Evolutionary conservation across 2,797 vertebrate genomes (phyloP).

Genomic region (Tachyglossus aculeatus): DNA sequence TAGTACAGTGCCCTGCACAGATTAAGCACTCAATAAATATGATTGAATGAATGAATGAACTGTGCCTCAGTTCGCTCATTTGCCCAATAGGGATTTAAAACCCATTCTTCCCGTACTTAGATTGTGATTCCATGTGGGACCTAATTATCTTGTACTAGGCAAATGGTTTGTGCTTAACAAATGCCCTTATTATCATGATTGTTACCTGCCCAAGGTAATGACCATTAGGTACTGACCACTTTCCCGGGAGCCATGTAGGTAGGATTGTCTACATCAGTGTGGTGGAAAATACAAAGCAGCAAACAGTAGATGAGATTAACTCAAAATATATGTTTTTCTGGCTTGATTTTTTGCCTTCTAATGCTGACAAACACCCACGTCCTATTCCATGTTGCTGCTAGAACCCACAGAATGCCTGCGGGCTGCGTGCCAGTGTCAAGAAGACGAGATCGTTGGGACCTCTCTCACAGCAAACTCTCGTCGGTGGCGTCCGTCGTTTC

Average conservation of each 20-base stretch:
- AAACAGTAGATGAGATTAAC: constrained; percentile 11
- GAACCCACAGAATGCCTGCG: background rate
- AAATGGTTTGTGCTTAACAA: background rate
- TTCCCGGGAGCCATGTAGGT: background rate
- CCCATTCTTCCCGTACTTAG: too few relatives aligned
- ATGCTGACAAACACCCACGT: constrained; percentile 35
- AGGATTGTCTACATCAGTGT: constrained; percentile 27
- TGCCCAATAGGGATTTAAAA: constrained; percentile 2
- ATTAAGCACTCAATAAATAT: too few relatives aligned
- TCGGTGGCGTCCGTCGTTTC: constrained; percentile 37
- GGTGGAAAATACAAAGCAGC: constrained; percentile 27
- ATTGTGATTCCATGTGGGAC: background rate
- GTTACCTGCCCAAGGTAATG: constrained; percentile 1
- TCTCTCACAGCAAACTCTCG: constrained; percentile 33
- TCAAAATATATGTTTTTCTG: constrained; percentile 13
- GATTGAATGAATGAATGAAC: too few relatives aligned
- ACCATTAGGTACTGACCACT: background rate
- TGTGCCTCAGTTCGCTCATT: background rate
- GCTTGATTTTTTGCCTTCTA: constrained; percentile 39
- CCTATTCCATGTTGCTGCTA: constrained; percentile 23
- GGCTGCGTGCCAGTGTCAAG: constrained; percentile 16
- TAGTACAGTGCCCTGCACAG: too few relatives aligned
- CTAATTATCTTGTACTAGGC: background rate
- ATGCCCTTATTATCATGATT: background rate
- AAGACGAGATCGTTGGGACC: constrained; percentile 13